Evolutionary conservation across 2,888 invertebrate genomes (phyloP).

Genomic region (Campopleginae sp.): DNA sequence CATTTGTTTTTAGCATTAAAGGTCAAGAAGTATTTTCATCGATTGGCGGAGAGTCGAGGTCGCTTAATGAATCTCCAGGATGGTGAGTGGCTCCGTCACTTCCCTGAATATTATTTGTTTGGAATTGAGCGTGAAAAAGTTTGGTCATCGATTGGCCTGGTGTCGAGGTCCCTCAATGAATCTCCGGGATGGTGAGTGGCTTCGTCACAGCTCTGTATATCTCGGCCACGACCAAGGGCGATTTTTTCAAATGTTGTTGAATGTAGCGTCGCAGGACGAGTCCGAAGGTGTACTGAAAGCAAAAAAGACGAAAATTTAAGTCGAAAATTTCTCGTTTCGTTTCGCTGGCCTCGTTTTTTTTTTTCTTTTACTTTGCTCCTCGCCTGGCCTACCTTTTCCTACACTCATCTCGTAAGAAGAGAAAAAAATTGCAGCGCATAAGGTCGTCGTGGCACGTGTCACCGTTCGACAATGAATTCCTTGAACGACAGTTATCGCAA

Average conservation of each 20-base stretch:
- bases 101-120: not conserved
- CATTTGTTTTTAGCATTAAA: too few relatives aligned
- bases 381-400: not conserved
- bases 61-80: too few relatives aligned
- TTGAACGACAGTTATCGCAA: conserved; percentile 71
- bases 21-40: too few relatives aligned
- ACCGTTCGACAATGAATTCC: conserved; percentile 69
- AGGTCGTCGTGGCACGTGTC: conserved; percentile 71
- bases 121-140: not conserved
- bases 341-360: not conserved
- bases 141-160: not conserved
- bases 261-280: conserved; percentile 66
- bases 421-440: conserved; percentile 48
- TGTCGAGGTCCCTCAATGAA: not conserved
- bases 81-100: too few relatives aligned
- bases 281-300: conserved; percentile 75
- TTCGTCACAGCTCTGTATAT: conserved; percentile 67
- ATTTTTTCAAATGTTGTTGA: conserved; percentile 67
- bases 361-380: not conserved
- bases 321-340: not conserved
- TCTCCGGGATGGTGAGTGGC: conserved; percentile 16
- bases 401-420: conserved; percentile 8
- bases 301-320: conserved; percentile 41
- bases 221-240: conserved; percentile 66
- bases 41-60: too few relatives aligned